These are phyloP conservation scores for Hydrochoerus hydrochaeris DNA, from an alignment of 2,113 vertebrate species.

Conservation along the genomic window DNA sequence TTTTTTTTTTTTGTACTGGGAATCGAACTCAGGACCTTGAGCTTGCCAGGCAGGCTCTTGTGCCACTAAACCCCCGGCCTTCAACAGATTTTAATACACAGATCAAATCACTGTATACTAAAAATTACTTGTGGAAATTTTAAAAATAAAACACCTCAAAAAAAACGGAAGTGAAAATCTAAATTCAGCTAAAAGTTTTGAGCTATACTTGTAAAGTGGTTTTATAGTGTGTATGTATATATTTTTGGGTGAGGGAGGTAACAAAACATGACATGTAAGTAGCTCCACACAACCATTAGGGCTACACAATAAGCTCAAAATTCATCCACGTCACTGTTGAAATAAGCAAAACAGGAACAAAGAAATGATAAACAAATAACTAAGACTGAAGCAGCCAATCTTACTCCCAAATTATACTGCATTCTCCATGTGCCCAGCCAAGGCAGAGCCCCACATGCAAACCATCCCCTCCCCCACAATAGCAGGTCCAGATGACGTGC, in stretches of 20 bases:
- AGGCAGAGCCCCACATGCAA: background rate
- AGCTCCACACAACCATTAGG: background rate
- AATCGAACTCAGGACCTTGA: too few relatives aligned
- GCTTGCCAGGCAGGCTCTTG: too few relatives aligned
- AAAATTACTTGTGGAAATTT: constrained; percentile 49
- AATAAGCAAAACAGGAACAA: background rate
- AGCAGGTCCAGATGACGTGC: background rate
- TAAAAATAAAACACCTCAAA: background rate
- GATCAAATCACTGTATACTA: background rate
- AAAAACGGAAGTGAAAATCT: constrained; percentile 53
- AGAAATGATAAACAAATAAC: background rate
- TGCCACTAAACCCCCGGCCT: too few relatives aligned
- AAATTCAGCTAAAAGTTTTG: background rate
- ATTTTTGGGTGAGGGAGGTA: background rate
- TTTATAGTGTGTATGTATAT: background rate
- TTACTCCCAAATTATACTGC: background rate
- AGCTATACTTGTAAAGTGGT: background rate
- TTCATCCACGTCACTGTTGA: background rate
- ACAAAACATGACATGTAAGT: background rate
- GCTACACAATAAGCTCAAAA: background rate
- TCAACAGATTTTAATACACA: background rate
- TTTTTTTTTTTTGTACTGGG: too few relatives aligned
- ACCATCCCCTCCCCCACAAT: background rate
- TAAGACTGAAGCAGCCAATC: background rate
- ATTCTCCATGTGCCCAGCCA: fast-evolving